Conservation (phyloP, 2,888 invertebrate species). For the Diaperis boleti region DNA sequence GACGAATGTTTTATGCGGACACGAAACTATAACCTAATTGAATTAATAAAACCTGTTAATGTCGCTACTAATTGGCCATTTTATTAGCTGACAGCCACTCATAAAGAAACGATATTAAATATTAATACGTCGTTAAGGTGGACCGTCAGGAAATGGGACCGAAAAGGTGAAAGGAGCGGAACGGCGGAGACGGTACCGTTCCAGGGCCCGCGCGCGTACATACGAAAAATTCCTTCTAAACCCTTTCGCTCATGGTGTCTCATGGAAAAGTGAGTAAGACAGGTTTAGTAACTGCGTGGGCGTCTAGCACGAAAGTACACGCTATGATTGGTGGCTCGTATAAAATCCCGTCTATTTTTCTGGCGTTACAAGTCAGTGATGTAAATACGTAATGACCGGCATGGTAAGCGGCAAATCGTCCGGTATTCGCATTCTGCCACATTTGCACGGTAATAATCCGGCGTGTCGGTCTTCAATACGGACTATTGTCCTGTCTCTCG, state of each 20-base stretch:
- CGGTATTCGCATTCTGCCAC: slow-evolving; percentile 40
- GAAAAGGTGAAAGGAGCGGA: too few relatives aligned
- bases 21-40: slow-evolving; percentile 15
- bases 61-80: slow-evolving; percentile 17
- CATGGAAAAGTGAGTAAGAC: slow-evolving; percentile 15
- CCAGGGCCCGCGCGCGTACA: too few relatives aligned
- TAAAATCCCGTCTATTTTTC: slow-evolving; percentile 18
- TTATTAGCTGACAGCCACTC: slow-evolving; percentile 19
- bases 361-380: background rate
- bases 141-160: slow-evolving; percentile 2
- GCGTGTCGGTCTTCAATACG: slow-evolving; percentile 47
- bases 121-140: slow-evolving; percentile 10
- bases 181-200: too few relatives aligned
- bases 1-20: slow-evolving; percentile 3
- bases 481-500: slow-evolving; percentile 55
- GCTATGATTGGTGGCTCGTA: slow-evolving; percentile 11
- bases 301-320: slow-evolving; percentile 6
- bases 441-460: slow-evolving; percentile 40
- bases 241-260: too few relatives aligned
- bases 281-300: slow-evolving; percentile 14
- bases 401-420: slow-evolving; percentile 23
- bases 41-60: slow-evolving; percentile 23
- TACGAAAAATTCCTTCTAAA: too few relatives aligned
- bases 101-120: slow-evolving; percentile 20
- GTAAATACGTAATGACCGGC: slow-evolving; percentile 12